Evolutionary conservation across 1,140 invertebrate genomes (phyloP).

Genomic region (Drosophila melanica): DNA sequence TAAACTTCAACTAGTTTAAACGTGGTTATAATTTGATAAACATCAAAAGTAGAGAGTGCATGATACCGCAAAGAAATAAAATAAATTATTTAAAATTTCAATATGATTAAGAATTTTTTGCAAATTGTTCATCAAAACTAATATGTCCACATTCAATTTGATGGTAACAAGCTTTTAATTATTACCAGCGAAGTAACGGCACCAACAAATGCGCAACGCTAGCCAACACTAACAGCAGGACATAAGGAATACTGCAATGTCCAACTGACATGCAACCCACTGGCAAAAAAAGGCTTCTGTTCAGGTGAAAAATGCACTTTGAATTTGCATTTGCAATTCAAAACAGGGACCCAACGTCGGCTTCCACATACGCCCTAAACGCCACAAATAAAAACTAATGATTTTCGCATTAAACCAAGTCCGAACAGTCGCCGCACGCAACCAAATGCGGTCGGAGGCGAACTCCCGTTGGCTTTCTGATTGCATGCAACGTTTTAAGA

Average conservation of each 20-base stretch:
- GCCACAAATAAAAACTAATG: constrained; percentile 60
- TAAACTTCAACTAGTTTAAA: no score
- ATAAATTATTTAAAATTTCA: no score
- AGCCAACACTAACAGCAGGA: constrained; percentile 25
- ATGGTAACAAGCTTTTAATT: constrained; percentile 29
- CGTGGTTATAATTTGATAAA: neutral
- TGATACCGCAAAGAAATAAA: no score
- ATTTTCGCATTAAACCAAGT: constrained; percentile 26
- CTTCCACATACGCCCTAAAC: constrained; percentile 19
- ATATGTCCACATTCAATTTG: neutral
- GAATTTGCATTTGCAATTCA: constrained; percentile 46
- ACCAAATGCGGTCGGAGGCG: constrained; percentile 12
- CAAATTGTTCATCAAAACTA: neutral
- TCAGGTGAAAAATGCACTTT: constrained; percentile 53
- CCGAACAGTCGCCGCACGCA: constrained; percentile 32
- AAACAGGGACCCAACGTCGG: constrained; percentile 17
- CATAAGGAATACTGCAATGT: constrained; percentile 45
- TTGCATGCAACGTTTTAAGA: constrained; percentile 30
- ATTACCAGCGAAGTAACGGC: constrained; percentile 18
- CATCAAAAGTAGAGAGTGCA: no score
- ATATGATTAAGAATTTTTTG: neutral
- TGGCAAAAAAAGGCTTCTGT: constrained; percentile 8
- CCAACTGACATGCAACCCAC: constrained; percentile 32
- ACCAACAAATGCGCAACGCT: constrained; percentile 32
- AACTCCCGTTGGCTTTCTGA: constrained; percentile 10